Evolutionary conservation across 2,888 invertebrate species (phyloP), one percentile per base, ranked within the genome.

Genomic region (Pyrochroa serraticornis): DNA sequence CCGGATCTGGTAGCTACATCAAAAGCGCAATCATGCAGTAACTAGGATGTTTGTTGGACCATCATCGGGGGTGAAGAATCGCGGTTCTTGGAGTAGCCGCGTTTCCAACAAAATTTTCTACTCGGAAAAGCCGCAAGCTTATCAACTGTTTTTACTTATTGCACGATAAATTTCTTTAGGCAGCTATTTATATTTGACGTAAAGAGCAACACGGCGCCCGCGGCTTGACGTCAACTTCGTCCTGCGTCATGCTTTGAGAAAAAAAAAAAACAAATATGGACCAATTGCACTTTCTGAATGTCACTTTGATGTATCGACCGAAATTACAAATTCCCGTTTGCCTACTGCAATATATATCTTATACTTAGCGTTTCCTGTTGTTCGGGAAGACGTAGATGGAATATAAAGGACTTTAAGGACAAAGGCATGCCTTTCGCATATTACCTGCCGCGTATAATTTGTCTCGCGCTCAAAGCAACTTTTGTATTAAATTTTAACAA

Each of bases 401-500:
- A 60, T 51, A 66, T 62, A 64, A 66, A 66, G 62, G 60, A 57
- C 55, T 52, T 47, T 52, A 62, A 56, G 60, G 58, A 63, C 62
- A 62, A 66, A 64, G 62, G 60, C 62, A 44, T 50, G 62, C 60
- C 57, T 57, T 60, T 55, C 62, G 58, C 60, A 54, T 62, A 57
- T 53, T 57, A 57, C 62, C 60, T 52, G 48, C 55, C 49, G 36
- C 58, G 47, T 61, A 58, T 66, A 64, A 66, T 64, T 66, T 66
- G 63, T 50, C 53, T 54, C 51, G 49, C 50, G 54, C 49, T 58
- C 64, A 64, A 64, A 64, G 66, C 62, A 42, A 61, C 65, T 63
- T 63, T 60, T 64, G 62, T 61, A 63, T 66, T 63, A 56, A 63
- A 66, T 66, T 64, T 66, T 62, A 63, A 55, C 64, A 62, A 54